Evolutionary conservation across 64 coral and sea anemone genomes (phyloP).

Genomic region (Stichodactyla mertensii): DNA sequence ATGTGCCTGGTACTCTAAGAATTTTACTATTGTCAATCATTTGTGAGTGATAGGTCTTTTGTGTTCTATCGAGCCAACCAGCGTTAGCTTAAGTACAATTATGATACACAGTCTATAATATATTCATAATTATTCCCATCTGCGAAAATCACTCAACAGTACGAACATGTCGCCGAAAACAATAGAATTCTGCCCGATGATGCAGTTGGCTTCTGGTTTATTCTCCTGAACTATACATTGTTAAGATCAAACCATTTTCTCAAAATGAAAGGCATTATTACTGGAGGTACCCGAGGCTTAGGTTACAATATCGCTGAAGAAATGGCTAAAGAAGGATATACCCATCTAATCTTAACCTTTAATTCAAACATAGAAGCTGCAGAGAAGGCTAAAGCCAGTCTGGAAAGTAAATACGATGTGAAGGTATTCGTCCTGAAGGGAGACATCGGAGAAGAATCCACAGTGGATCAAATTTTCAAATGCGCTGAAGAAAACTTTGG

Average conservation of each 20-base stretch:
- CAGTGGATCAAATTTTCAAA: slow-evolving; percentile 61
- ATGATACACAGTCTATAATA: no score
- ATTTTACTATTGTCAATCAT: no score
- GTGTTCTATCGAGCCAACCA: no score
- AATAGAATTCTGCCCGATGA: no score
- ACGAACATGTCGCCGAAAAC: no score
- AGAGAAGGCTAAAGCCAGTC: slow-evolving; percentile 34
- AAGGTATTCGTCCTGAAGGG: slow-evolving; percentile 60
- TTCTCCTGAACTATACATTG: no score
- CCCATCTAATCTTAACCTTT: slow-evolving; percentile 64
- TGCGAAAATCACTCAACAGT: no score
- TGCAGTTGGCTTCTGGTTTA: not conserved
- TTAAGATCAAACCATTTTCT: not conserved
- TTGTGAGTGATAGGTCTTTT: no score
- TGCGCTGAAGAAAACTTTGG: slow-evolving; percentile 59
- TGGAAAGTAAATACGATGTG: slow-evolving; percentile 45
- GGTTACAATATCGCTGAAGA: slow-evolving; percentile 57
- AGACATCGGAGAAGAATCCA: slow-evolving; percentile 42
- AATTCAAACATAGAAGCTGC: slow-evolving; percentile 68
- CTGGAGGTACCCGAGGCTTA: slow-evolving; percentile 61
- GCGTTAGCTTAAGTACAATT: no score
- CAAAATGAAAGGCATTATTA: slow-evolving; percentile 58
- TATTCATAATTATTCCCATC: no score
- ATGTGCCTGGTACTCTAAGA: no score
- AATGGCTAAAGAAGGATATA: slow-evolving; percentile 66